phyloP scores from a whole-genome alignment of 2,797 vertebrate species.

The Fistularia commersonii region DNA sequence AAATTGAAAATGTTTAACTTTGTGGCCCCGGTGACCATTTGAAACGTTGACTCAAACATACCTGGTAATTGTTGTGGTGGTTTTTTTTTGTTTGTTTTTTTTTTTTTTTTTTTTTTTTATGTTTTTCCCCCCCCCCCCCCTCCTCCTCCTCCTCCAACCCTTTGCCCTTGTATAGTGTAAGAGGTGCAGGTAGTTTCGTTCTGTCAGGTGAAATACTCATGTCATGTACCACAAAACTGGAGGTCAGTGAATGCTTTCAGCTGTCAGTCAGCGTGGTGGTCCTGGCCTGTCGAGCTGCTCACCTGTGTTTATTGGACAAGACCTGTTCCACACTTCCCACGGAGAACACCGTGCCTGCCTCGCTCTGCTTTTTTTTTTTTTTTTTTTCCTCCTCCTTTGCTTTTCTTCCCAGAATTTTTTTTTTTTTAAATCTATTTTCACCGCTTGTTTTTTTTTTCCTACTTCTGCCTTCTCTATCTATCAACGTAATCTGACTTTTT shows the following conservation, averaged over 20 bases:
- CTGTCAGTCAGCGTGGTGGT: slow-evolving; percentile 77
- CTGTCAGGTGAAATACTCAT: slow-evolving; percentile 73
- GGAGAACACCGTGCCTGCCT: slow-evolving; percentile 65
- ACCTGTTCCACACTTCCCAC: slow-evolving; percentile 55
- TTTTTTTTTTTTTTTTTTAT: too few relatives aligned
- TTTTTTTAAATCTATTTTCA: not conserved
- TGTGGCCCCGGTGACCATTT: not conserved
- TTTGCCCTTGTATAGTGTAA: slow-evolving; percentile 22
- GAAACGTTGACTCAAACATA: too few relatives aligned
- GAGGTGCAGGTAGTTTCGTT: slow-evolving; percentile 49
- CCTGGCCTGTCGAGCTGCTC: slow-evolving; percentile 70
- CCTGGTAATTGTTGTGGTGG: too few relatives aligned
- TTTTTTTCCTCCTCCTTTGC: slow-evolving; percentile 43
- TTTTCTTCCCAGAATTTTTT: too few relatives aligned
- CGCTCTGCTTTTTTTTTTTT: slow-evolving; percentile 36
- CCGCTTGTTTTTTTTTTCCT: not conserved
- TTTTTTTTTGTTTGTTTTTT: too few relatives aligned
- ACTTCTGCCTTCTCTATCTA: slow-evolving; percentile 6
- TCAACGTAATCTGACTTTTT: too few relatives aligned
- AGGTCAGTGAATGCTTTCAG: slow-evolving; percentile 70
- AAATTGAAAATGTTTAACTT: slow-evolving; percentile 17
- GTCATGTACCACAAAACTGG: slow-evolving; percentile 81
- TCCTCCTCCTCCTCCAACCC: slow-evolving; percentile 1
- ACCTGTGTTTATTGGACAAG: slow-evolving; percentile 77
- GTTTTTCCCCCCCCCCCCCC: not conserved